Base-by-base conservation (phyloP, 2,113 vertebrate genomes). In the Tetraodon nigroviridis region DNA sequence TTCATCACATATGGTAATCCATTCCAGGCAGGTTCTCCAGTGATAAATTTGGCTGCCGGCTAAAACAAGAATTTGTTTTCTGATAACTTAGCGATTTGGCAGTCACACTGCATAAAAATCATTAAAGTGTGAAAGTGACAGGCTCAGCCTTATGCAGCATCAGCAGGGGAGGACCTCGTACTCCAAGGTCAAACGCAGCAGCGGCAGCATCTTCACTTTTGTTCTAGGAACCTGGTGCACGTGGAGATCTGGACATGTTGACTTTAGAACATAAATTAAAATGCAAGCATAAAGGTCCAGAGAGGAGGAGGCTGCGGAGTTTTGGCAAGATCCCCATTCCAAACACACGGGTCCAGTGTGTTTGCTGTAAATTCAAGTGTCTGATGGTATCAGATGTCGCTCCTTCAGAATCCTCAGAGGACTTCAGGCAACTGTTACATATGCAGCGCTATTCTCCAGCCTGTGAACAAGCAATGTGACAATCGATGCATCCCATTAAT, bases 1-100 rank as follows among this genome's bases (percentile, higher is more conserved):
- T 49, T 68, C 55, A 61, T 65, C 44, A 41, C 22, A 18, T 53
- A 69, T 58, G 61, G 15, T 60, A 47, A 56, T 55, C 6, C 54
- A 54, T 61, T 61, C 50, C 48, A 51, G 58, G 29, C 37, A 61
- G 24, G 32, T 37, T 37, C 32, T 37, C 32, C 2, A 37, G 32
- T 37, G 32, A 37, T 37, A 37, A 37, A 37, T 37, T 37, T 37
- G 32, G 32, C 32, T 37, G 32, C 32, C 32, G 32, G 32, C 32
- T 37, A 37, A 37, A 37, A 37, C 12, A 10, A 12, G 32, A 37
- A 37, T 24, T 61, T 53, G 22, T 50, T 2, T 37, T 37, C 67
- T 52, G 29, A 46, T 47, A 63, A 63, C 47, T 51, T 52, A 50
- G 27, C 57, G 61, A 58, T 54, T 51, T 18, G 18, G 50, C 46